Evolutionary conservation across 2,888 invertebrate genomes (phyloP), one percentile per base, ranked within the genome.

Genomic region (Monoplex corrugatus): DNA sequence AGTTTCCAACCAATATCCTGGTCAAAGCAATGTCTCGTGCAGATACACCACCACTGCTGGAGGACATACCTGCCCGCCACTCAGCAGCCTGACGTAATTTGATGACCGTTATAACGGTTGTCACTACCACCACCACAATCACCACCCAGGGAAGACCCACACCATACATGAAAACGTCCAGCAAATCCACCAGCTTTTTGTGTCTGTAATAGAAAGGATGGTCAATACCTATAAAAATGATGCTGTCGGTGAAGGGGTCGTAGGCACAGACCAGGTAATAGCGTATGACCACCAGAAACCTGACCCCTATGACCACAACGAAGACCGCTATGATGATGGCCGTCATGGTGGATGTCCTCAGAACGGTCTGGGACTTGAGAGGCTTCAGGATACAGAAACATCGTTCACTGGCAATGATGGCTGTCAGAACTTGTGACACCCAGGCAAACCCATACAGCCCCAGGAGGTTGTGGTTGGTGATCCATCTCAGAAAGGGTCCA

Each of bases 401-500:
- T 32, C 72, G 23, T 72, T 72, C 72, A 72, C 72, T 72, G 72
- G 72, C 72, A 32, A 72, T 72, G 72, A 72, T 72, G 72, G 72
- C 72, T 10, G 72, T n/a, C 28, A 72, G 23, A 32, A 72, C 32
- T 32, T 32, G 28, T 10, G 72, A 72, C 72, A 72, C 72, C 72
- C 72, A 72, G 72, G 72, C 10, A 32, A 72, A n/a, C 10, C 72
- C 72, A n/a, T n/a, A 72, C n/a, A 72, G n/a, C 10, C 72, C 72
- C 28, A 72, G 2, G 2, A 72, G n/a, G 72, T 72, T 72, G n/a
- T 72, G n/a, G n/a, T 72, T 72, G 28, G n/a, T n/a, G n/a, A n/a
- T n/a, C n/a, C n/a, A n/a, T n/a, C n/a, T n/a, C n/a, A n/a, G n/a
- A n/a, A n/a, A n/a, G n/a, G n/a, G n/a, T n/a, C n/a, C n/a, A n/a